These are phyloP conservation scores for Pygmarrhopalites habei DNA, from an alignment of 1,140 invertebrate species.

Conservation along the genomic window DNA sequence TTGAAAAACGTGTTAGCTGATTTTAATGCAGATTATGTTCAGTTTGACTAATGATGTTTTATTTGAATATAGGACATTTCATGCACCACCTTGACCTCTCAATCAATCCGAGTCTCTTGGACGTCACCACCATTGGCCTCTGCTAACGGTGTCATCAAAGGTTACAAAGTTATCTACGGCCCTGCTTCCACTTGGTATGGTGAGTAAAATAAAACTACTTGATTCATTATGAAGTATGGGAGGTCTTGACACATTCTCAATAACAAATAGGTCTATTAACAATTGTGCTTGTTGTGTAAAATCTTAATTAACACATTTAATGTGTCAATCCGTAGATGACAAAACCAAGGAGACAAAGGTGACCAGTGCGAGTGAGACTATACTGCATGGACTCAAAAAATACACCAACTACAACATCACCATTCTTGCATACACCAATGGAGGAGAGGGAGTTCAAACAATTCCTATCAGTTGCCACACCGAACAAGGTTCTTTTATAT, in stretches of 20 bases:
- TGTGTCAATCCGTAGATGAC: slow-evolving; percentile 67
- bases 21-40: background rate
- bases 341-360: slow-evolving; percentile 85
- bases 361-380: slow-evolving; percentile 83
- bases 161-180: slow-evolving; percentile 92
- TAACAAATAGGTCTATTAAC: too few relatives aligned
- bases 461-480: slow-evolving; percentile 87
- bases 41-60: background rate
- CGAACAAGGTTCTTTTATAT: too few relatives aligned
- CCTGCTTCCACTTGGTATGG: slow-evolving; percentile 84
- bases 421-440: slow-evolving; percentile 86
- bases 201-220: slow-evolving; percentile 55
- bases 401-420: slow-evolving; percentile 97
- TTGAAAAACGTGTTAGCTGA: too few relatives aligned
- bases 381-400: slow-evolving; percentile 83
- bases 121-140: slow-evolving; percentile 78
- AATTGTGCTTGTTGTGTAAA: too few relatives aligned
- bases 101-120: slow-evolving; percentile 89
- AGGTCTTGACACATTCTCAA: too few relatives aligned
- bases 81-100: slow-evolving; percentile 83
- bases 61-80: slow-evolving; percentile 57
- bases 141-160: slow-evolving; percentile 90
- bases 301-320: too few relatives aligned
- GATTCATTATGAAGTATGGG: too few relatives aligned
- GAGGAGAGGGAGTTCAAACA: slow-evolving; percentile 89